Base-by-base conservation (phyloP, 2,888 invertebrate genomes). In the Platynereis dumerilii region DNA sequence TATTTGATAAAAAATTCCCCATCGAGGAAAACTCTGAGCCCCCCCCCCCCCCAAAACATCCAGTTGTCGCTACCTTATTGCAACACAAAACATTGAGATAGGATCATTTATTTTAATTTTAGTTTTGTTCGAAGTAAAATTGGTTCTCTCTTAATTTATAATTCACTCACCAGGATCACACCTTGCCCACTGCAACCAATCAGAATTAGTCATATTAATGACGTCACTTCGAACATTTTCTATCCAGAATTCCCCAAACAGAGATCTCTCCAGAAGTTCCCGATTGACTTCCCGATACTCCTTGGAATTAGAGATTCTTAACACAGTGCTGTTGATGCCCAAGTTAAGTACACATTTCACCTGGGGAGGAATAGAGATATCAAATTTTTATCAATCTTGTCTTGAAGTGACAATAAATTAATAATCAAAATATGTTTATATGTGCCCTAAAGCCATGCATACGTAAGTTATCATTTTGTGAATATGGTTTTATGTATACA, bases 171-270 rank as follows among this genome's bases (percentile, higher is more conserved):
- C 48, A 10, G 48, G 48, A 20, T 48, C 48, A 48, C 48, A 48
- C 3, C 22, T 5, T 48, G n/a, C 22, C 48, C 48, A 48, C 17
- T 48, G 3, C 22, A 20, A 7, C 20, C n/a, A 48, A 48, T 48
- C 48, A 3, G 34, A 34, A 34, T 48, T 48, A 7, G 20, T 22
- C 22, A 20, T 48, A 22, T 48, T 48, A 22, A 48, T 48, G 17
- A 22, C 22, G n/a, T 48, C 22, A n/a, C 22, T 22, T 22, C n/a
- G 20, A 7, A 20, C 10, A n/a, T 22, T 22, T n/a, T n/a, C 48
- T n/a, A 48, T 5, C 48, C 48, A 48, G 48, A 48, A 48, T 10
- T 48, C n/a, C 17, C 48, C 48, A 48, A 48, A 22, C 5, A 48
- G 48, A 3, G 48, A 5, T n/a, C 48, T 48, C n/a, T 48, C 10